Evolutionary conservation across 2,797 vertebrate species (phyloP).

Genomic region (Gadopsis marmoratus): DNA sequence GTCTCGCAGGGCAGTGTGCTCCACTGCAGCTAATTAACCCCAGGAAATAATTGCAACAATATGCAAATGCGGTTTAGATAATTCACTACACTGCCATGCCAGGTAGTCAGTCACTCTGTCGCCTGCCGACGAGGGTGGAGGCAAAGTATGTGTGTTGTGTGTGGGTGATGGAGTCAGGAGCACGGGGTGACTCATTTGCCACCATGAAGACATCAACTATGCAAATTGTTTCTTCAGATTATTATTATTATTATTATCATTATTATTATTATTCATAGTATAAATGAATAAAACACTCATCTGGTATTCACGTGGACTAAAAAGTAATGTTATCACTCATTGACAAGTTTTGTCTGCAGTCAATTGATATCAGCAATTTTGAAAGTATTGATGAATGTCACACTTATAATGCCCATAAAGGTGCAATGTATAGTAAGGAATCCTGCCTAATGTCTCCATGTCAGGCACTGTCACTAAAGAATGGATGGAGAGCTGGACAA

Average conservation of each 20-base stretch:
- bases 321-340: background rate
- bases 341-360: background rate
- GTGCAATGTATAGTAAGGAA: background rate
- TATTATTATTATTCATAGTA: background rate
- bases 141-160: slow-evolving; percentile 29
- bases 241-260: background rate
- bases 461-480: slow-evolving; percentile 17
- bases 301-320: background rate
- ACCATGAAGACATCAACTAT: slow-evolving; percentile 30
- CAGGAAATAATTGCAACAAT: slow-evolving; percentile 98
- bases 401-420: background rate
- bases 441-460: slow-evolving; percentile 12
- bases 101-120: slow-evolving; percentile 94
- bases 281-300: background rate
- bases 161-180: slow-evolving; percentile 70
- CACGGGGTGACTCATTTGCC: slow-evolving; percentile 80
- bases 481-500: slow-evolving; percentile 38
- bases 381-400: background rate
- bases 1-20: slow-evolving; percentile 93
- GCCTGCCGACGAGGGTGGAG: slow-evolving; percentile 72
- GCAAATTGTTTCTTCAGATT: background rate
- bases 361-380: slow-evolving; percentile 11
- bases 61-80: slow-evolving; percentile 99
- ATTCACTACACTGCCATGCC: slow-evolving; percentile 91
- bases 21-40: slow-evolving; percentile 98